Percentiles rank a stretch among this genome's conserved stretches.
Conservation (phyloP, 2,113 vertebrate genomes). For the Eonycteris spelaea region DNA sequence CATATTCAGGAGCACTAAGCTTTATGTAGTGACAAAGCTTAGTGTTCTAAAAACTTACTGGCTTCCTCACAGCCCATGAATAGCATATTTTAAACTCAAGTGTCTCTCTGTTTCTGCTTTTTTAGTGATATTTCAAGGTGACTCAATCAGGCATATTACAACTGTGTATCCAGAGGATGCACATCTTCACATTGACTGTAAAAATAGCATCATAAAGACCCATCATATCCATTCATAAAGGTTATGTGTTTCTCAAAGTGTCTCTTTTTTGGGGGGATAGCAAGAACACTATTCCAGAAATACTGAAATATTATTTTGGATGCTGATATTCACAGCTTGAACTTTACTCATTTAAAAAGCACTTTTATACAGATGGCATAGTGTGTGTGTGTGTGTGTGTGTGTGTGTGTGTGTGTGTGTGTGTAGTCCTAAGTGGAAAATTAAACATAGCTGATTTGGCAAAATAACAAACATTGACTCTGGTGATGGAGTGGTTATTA, state of each 20-base stretch:
- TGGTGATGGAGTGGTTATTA: background rate
- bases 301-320: background rate
- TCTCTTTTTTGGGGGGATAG: background rate
- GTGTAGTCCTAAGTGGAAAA: background rate
- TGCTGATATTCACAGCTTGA: background rate
- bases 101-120: background rate
- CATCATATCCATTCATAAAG: background rate
- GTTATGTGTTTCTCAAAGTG: background rate
- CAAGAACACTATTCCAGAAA: background rate
- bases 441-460: background rate
- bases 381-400: too few relatives aligned
- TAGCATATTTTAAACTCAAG: background rate
- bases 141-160: background rate
- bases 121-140: background rate
- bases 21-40: background rate
- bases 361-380: background rate
- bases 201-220: background rate
- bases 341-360: background rate
- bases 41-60: background rate
- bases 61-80: background rate
- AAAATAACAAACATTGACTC: background rate
- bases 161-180: background rate
- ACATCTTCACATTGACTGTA: background rate
- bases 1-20: background rate
- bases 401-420: too few relatives aligned